A percentile compares a stretch with the other conserved stretches of the same genome.
These are phyloP conservation scores for Deilephila porcellus DNA, from an alignment of 2,888 invertebrate genomes.

Conservation along the genomic window DNA sequence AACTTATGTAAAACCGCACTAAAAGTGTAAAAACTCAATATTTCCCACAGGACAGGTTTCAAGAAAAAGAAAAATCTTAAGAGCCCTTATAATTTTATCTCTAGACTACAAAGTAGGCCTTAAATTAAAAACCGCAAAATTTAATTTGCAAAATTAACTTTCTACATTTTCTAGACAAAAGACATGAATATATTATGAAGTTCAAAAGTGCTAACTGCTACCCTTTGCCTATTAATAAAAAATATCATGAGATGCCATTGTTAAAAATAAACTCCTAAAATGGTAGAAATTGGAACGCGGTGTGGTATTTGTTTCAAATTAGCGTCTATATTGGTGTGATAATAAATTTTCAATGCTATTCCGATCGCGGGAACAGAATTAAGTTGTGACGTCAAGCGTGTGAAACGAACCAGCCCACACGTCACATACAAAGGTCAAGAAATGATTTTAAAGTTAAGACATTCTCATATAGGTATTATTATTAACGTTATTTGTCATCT, in stretches of 20 bases:
- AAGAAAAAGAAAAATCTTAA: conserved; percentile 1
- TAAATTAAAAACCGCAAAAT: conserved; percentile 17
- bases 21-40: not conserved
- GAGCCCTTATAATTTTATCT: not conserved
- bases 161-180: conserved; percentile 12
- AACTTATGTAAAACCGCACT: not conserved
- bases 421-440: conserved; percentile 16
- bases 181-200: conserved; percentile 18
- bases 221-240: conserved; percentile 7
- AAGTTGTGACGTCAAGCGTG: conserved; percentile 27
- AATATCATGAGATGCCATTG: not conserved
- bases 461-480: not conserved
- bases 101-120: conserved; percentile 3
- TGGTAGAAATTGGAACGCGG: conserved; percentile 15
- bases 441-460: not conserved
- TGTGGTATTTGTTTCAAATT: not conserved
- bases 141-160: conserved; percentile 19
- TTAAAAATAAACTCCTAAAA: conserved; percentile 9
- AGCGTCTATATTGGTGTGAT: not conserved
- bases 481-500: too few relatives aligned
- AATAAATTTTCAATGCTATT: not conserved
- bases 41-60: not conserved
- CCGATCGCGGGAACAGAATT: not conserved
- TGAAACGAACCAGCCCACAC: conserved; percentile 18
- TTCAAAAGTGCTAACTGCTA: not conserved